phyloP scores from a whole-genome alignment of 2,113 vertebrate species.

The Nematolebias whitei region DNA sequence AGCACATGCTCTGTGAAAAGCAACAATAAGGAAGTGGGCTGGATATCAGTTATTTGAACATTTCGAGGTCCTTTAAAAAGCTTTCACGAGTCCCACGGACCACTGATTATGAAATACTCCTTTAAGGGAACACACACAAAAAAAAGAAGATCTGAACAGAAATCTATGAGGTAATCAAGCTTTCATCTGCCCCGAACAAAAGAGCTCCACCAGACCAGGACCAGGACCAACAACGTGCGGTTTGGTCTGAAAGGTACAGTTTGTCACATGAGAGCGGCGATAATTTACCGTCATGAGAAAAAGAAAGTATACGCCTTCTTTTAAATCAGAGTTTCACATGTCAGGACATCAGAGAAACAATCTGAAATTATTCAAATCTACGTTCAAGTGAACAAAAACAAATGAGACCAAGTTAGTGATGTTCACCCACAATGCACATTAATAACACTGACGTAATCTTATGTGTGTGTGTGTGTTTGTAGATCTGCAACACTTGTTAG shows the following conservation, averaged over 20 bases:
- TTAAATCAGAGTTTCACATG: no score
- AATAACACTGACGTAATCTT: no score
- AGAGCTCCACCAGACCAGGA: conserved; percentile 45
- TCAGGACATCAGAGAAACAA: no score
- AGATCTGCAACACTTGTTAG: no score
- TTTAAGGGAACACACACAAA: conserved; percentile 20
- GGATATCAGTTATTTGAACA: conserved; percentile 4
- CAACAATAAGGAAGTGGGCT: neutral
- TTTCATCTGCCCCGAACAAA: conserved; percentile 55
- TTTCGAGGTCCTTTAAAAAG: neutral
- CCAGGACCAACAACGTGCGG: conserved; percentile 44
- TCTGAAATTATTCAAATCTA: no score
- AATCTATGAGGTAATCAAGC: conserved; percentile 30
- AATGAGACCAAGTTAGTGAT: no score
- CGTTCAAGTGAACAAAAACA: no score
- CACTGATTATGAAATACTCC: conserved; percentile 17
- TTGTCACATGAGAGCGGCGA: conserved; percentile 10
- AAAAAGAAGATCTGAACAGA: conserved; percentile 32
- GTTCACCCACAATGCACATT: no score
- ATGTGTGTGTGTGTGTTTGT: no score
- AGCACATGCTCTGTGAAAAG: conserved; percentile 17
- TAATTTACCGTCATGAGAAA: neutral
- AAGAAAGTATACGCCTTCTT: no score
- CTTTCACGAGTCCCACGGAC: neutral
- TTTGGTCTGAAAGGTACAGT: conserved; percentile 34